phyloP scores from a whole-genome alignment of 2,113 vertebrate species.

The Hippocampus zosterae region DNA sequence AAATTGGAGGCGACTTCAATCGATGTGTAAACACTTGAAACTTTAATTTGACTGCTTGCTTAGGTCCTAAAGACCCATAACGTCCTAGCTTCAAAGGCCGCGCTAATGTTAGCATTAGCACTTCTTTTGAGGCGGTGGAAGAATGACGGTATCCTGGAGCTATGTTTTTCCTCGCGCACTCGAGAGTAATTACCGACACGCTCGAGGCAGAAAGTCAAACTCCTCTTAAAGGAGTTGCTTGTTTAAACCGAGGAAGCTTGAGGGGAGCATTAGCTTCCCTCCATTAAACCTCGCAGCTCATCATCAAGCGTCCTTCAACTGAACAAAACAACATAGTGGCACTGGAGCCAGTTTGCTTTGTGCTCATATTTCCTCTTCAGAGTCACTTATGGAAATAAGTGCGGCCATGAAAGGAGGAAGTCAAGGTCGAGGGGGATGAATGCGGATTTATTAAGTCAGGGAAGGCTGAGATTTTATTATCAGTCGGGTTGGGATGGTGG shows the following conservation, averaged over 20 bases:
- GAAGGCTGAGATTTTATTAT: constrained; percentile 11
- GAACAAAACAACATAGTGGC: constrained; percentile 1
- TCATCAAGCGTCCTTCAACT: constrained; percentile 6
- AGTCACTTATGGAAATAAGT: constrained; percentile 69
- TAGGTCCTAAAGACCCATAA: not conserved
- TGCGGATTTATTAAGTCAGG: constrained; percentile 58
- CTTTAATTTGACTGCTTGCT: not conserved
- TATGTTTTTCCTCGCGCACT: not conserved
- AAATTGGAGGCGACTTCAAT: not conserved
- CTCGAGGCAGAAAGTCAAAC: constrained; percentile 13
- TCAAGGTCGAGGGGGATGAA: constrained; percentile 60
- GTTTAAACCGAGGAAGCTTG: constrained; percentile 9
- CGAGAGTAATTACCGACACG: not conserved
- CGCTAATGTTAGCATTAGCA: not conserved
- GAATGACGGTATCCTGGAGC: not conserved
- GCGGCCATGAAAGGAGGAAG: constrained; percentile 52
- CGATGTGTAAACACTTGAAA: not conserved
- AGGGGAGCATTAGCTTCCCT: constrained; percentile 10
- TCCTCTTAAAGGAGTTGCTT: constrained; percentile 4
- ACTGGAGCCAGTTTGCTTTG: constrained; percentile 39
- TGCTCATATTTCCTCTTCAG: constrained; percentile 64
- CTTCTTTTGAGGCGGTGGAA: not conserved
- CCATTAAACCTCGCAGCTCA: constrained; percentile 28
- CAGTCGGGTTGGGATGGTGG: not conserved
- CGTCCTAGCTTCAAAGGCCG: not conserved